These are phyloP conservation scores for Apotomis turbidana DNA, from an alignment of 2,888 invertebrate species.

Conservation along the genomic window DNA sequence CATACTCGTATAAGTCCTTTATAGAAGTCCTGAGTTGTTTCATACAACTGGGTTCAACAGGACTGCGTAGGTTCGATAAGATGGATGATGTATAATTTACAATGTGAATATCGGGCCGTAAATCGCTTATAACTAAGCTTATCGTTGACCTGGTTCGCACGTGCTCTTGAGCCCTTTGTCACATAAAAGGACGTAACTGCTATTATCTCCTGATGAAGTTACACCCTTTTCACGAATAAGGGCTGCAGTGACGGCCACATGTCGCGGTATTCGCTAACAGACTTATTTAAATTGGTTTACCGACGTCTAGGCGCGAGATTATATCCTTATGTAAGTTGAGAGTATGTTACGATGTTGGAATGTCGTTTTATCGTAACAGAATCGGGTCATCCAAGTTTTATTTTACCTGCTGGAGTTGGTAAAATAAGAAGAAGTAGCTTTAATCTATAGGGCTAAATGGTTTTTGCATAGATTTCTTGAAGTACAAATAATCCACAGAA, in stretches of 20 bases:
- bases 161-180: not conserved
- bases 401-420: not conserved
- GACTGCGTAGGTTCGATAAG: too few relatives aligned
- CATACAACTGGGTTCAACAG: too few relatives aligned
- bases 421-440: too few relatives aligned
- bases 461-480: too few relatives aligned
- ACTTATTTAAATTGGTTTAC: constrained; percentile 40
- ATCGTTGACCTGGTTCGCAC: constrained; percentile 27
- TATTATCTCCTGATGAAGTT: too few relatives aligned
- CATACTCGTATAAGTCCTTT: too few relatives aligned
- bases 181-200: constrained; percentile 1
- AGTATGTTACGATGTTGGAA: not conserved
- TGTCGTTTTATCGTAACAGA: not conserved
- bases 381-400: not conserved
- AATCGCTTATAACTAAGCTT: constrained; percentile 3
- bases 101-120: not conserved
- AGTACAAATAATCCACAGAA: too few relatives aligned
- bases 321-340: constrained; percentile 17
- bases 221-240: not conserved
- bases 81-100: not conserved
- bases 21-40: too few relatives aligned
- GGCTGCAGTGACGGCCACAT: constrained; percentile 14
- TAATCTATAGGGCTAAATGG: too few relatives aligned
- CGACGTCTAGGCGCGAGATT: constrained; percentile 22
- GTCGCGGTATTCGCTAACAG: constrained; percentile 29